Evolutionary conservation across 2,888 invertebrate genomes (phyloP), one percentile per base, ranked within the genome.

Genomic region (Diarsia mendica): DNA sequence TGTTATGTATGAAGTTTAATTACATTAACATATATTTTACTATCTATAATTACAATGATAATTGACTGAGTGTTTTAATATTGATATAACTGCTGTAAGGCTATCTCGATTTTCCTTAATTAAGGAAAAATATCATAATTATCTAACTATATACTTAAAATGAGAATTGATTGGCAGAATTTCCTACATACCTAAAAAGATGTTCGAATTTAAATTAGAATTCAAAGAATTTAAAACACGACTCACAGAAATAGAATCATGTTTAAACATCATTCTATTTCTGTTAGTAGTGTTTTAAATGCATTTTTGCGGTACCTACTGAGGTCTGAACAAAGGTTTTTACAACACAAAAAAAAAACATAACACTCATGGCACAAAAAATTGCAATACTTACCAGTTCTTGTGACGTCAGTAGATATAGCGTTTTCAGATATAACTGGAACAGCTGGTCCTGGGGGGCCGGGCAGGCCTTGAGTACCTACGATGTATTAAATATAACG

Each of bases 401-500:
- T 86, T 51, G 91, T 85, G 61, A 92, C 84, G 69, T 93, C 95
- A 77, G 86, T 91, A 33, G 90, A 76, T 1, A 95, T 89, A 11
- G 94, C 90, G 82, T 94, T 95, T 76, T 95, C 95, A 23, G 93
- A 89, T 75, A 91, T 65, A 2, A 87, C 85, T 3, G 91, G 75
- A 33, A 85, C 76, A 8, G 93, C 86, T 10, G 92, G 89, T 5
- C 94, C 95, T 2, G 96, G 96, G 1, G 90, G 93, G 0, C 96
- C 96, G 0, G 95, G 96, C 3, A 92, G 88, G 63, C 96, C 96
- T 61, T 93, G 90, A 51, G 89, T 89, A 85, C 96, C 96, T 95
- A 69, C 44, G 55, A 58, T 8, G 53, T n/a, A 74, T 81, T 68
- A 53, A 80, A 84, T 68, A 73, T 73, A 63, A 53, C 18, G 63